Evolutionary conservation across 2,888 invertebrate species (phyloP).

Genomic region (Thecocarcelia acutangulata): DNA sequence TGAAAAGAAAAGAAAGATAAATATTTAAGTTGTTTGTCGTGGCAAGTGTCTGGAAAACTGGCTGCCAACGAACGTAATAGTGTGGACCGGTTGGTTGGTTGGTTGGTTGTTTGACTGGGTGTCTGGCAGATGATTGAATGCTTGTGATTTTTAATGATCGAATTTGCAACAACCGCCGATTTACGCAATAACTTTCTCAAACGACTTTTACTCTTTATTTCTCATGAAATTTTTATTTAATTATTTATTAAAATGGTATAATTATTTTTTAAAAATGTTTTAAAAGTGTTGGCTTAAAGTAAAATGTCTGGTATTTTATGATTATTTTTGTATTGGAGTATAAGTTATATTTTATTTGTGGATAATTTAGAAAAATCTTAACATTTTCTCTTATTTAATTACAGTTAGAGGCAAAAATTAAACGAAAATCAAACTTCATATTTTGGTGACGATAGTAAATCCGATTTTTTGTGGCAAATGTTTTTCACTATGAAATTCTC

Average conservation of each 20-base stretch:
- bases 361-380: too few relatives aligned
- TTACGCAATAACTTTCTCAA: conserved; percentile 60
- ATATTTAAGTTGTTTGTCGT: conserved; percentile 26
- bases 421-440: too few relatives aligned
- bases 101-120: conserved; percentile 23
- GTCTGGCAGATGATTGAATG: conserved; percentile 26
- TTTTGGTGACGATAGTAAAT: too few relatives aligned
- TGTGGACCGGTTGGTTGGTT: conserved; percentile 10
- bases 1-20: not conserved
- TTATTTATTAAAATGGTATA: not conserved
- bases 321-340: too few relatives aligned
- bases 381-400: too few relatives aligned
- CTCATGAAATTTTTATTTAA: conserved; percentile 9
- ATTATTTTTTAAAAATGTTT: too few relatives aligned
- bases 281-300: too few relatives aligned
- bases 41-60: conserved; percentile 57
- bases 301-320: too few relatives aligned
- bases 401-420: too few relatives aligned
- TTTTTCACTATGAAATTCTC: too few relatives aligned
- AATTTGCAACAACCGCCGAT: conserved; percentile 14
- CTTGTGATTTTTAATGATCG: conserved; percentile 9
- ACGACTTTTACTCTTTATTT: not conserved
- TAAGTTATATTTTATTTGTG: too few relatives aligned
- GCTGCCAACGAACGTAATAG: not conserved
- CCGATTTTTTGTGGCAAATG: too few relatives aligned